A percentile compares a stretch with the other conserved stretches of the same genome.
phyloP scores from a whole-genome alignment of 1,140 invertebrate species.

The Drosophila pseudoobscura region DNA sequence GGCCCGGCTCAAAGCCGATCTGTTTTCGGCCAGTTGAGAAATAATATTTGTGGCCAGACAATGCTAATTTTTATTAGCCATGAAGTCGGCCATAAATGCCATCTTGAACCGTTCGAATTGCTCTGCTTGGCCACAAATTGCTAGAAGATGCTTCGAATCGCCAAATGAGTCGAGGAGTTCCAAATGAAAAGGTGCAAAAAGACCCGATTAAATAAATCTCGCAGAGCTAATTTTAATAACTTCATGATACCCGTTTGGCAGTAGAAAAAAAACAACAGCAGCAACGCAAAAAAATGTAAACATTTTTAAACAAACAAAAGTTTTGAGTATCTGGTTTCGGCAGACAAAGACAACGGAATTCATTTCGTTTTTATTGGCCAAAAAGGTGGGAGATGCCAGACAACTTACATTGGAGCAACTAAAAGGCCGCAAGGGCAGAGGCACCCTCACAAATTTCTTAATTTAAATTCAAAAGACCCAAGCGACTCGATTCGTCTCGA shows the following conservation, averaged over 20 bases:
- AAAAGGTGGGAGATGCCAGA: constrained; percentile 66
- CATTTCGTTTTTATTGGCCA: constrained; percentile 64
- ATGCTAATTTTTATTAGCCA: constrained; percentile 65
- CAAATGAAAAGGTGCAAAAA: constrained; percentile 56
- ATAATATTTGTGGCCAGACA: constrained; percentile 24
- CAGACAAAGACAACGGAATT: constrained; percentile 40
- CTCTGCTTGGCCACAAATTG: constrained; percentile 38
- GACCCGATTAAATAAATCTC: constrained; percentile 53
- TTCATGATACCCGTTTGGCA: constrained; percentile 45
- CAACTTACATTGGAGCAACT: constrained; percentile 42
- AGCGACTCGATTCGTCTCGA: constrained; percentile 23
- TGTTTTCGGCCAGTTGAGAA: constrained; percentile 25
- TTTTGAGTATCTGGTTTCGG: constrained; percentile 43
- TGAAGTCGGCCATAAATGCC: constrained; percentile 51
- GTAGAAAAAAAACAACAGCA: constrained; percentile 24
- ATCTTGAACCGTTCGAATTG: constrained; percentile 38
- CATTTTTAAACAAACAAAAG: constrained; percentile 32
- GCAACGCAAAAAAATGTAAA: constrained; percentile 25
- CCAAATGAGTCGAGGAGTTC: not conserved
- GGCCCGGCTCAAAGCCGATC: constrained; percentile 18
- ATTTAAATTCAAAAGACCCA: constrained; percentile 74
- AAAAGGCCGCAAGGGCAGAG: constrained; percentile 47
- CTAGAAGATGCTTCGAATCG: constrained; percentile 2
- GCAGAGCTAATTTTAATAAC: constrained; percentile 52
- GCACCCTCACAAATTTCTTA: constrained; percentile 69